These are phyloP conservation scores for Heteropelma amictum DNA, from an alignment of 2,888 invertebrate genomes.

Conservation along the genomic window DNA sequence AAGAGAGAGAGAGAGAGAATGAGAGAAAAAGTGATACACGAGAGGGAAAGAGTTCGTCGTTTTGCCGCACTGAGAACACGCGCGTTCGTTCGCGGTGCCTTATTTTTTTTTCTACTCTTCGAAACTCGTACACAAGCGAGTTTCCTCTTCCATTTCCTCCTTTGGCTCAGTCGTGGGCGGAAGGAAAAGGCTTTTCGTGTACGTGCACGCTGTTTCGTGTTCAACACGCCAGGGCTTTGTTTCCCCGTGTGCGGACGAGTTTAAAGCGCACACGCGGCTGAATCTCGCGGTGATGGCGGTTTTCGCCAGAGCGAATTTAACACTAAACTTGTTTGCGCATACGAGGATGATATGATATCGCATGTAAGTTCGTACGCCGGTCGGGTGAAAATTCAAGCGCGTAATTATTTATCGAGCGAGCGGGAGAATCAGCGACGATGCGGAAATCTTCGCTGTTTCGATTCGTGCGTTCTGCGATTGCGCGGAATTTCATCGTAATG, in stretches of 20 bases:
- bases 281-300: conserved; percentile 35
- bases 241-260: neutral
- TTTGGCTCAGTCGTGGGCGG: conserved; percentile 28
- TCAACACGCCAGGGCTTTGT: neutral
- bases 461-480: too few relatives aligned
- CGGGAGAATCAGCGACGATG: too few relatives aligned
- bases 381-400: neutral
- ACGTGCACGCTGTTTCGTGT: conserved; percentile 13
- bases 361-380: neutral
- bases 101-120: too few relatives aligned
- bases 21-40: too few relatives aligned
- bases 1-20: conserved; percentile 39
- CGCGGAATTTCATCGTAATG: too few relatives aligned
- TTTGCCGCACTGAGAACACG: conserved; percentile 45
- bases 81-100: conserved; percentile 51
- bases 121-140: conserved; percentile 19
- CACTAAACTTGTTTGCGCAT: conserved; percentile 14
- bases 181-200: conserved; percentile 27
- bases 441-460: too few relatives aligned
- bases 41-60: too few relatives aligned
- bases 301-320: conserved; percentile 38
- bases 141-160: conserved; percentile 40
- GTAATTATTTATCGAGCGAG: too few relatives aligned
- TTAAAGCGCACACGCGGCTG: conserved; percentile 8
- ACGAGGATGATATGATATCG: neutral